Base-by-base conservation (phyloP, 2,797 vertebrate genomes). In the Crypturellus tataupa region DNA sequence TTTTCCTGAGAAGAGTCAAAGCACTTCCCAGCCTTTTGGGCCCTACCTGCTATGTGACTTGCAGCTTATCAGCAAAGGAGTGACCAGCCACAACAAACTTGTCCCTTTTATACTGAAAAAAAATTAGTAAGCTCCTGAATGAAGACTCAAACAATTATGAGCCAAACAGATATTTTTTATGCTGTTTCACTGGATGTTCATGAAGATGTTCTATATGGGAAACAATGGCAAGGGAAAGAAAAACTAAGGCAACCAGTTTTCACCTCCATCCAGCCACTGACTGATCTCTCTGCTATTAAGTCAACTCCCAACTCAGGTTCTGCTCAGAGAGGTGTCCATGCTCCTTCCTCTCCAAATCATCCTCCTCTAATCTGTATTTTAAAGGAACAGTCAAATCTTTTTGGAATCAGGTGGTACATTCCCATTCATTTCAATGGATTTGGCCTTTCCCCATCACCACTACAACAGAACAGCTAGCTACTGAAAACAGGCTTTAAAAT, bases 81-180 rank as follows among this genome's bases (percentile, higher is more conserved):
- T 82, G 94, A 90, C 71, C 79, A 94, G 84, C 69, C 92, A 85
- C 71, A 79, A 86, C 6, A 93, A 85, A 39, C 64, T 44, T 53
- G 40, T 49, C 35, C 47, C 37, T 62, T 79, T 49, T 53, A 77
- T 55, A 39, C 0, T 8, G 1, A n/a, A 78, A 76, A 78, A 91
- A 70, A 47, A 73, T 42, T 42, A 42, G 40, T 27, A 27, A 82
- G 40, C 47, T 47, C 31, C 82, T 55, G 40, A 12, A 76, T 20
- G 29, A 33, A 0, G 1, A 73, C 51, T 68, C 71, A 40, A 68
- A 21, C 7, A 72, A 64, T 60, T 67, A 60, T 59, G 73, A 67
- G 8, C 72, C n/a, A 33, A 14, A 73, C 15, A 55, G 53, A 60
- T 4, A 58, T 64, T 64, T 64, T 39, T 39, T 47, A 47, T 3